These are phyloP conservation scores for Daboia siamensis DNA, from an alignment of 2,113 vertebrate genomes.

Conservation along the genomic window DNA sequence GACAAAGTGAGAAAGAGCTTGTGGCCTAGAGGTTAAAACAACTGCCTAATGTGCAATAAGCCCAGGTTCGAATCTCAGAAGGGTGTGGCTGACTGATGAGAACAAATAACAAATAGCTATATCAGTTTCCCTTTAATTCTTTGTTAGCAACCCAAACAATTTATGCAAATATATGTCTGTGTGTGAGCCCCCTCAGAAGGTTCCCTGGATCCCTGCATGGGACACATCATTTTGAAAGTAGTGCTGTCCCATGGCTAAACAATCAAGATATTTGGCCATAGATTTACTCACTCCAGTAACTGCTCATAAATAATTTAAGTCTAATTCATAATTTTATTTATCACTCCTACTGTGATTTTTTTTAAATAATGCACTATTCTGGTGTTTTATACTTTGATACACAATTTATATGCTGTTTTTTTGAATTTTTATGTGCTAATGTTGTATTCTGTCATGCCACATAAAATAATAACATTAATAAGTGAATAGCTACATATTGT, in stretches of 20 bases:
- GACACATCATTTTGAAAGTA: not conserved
- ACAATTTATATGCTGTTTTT: not conserved
- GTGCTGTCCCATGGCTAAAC: not conserved
- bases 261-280: not conserved
- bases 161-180: no score
- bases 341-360: not conserved
- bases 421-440: not conserved
- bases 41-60: no score
- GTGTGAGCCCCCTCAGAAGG: not conserved
- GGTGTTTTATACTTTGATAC: not conserved
- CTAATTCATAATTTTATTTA: not conserved
- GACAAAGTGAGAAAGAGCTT: no score
- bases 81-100: no score
- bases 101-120: no score
- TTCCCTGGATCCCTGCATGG: not conserved
- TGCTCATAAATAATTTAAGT: not conserved
- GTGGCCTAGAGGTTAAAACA: no score
- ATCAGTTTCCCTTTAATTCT: no score
- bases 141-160: no score
- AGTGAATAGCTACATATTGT: conserved; percentile 53
- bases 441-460: not conserved
- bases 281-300: not conserved
- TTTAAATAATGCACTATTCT: not conserved
- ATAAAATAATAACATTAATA: not conserved
- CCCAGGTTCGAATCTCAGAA: no score